A percentile compares a stretch with the other conserved stretches of the same genome.
Conservation (phyloP, 2,888 invertebrate species). For the Tachina fera region DNA sequence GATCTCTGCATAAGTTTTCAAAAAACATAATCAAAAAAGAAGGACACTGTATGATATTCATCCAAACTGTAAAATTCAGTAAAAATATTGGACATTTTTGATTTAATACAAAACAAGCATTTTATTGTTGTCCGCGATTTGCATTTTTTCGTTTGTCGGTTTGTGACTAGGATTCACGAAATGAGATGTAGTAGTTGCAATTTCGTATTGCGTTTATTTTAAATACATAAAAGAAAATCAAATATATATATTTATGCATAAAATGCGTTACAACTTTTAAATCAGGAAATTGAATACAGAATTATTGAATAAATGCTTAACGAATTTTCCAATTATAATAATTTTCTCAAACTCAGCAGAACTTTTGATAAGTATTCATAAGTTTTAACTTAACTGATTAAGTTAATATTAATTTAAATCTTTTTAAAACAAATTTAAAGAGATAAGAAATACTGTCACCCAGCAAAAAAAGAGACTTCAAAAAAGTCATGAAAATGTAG, state of each 20-base stretch:
- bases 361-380: too few species aligned
- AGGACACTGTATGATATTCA: neutral
- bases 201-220: conserved; percentile 1
- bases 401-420: too few species aligned
- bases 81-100: conserved; percentile 21
- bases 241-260: conserved; percentile 26
- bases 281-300: neutral
- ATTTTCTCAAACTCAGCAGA: too few species aligned
- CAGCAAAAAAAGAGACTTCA: too few species aligned
- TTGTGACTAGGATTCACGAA: neutral
- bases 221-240: neutral
- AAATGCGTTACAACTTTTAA: conserved; percentile 2
- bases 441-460: too few species aligned
- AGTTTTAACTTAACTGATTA: too few species aligned
- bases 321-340: too few species aligned
- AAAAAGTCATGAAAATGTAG: too few species aligned
- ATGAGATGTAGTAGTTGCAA: neutral
- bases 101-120: conserved; percentile 22
- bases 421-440: too few species aligned
- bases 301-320: neutral
- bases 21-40: conserved; percentile 3
- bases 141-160: neutral
- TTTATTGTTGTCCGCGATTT: conserved; percentile 4
- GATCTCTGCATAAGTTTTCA: conserved; percentile 1
- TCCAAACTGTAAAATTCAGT: neutral